A percentile compares a stretch with the other conserved stretches of the same genome.
Conservation (phyloP, 2,113 vertebrate genomes). For the Pluvialis apricaria region DNA sequence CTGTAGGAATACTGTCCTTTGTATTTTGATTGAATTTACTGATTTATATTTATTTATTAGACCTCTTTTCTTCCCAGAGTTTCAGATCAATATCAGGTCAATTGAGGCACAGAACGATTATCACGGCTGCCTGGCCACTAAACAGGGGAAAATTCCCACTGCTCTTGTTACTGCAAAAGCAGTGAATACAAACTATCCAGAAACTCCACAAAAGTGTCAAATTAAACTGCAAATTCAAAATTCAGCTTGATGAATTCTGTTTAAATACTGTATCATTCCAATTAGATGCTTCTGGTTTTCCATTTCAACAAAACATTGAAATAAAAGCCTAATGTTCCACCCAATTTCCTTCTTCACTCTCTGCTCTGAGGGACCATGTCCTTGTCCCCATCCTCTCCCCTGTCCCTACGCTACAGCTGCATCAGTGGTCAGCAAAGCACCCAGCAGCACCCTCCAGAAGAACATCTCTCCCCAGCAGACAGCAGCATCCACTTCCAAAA, state of each 20-base stretch:
- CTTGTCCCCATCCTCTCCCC: neutral
- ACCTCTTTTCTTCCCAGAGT: neutral
- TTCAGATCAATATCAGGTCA: neutral
- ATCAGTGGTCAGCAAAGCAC: neutral
- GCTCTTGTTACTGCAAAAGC: neutral
- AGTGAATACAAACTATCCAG: neutral
- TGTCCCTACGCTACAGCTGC: fast-evolving
- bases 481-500: neutral
- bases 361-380: neutral
- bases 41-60: conserved; percentile 39
- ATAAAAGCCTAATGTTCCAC: neutral
- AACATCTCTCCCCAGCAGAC: neutral
- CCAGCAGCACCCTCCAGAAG: neutral
- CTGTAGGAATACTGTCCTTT: neutral
- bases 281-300: neutral
- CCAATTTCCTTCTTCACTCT: neutral
- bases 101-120: neutral
- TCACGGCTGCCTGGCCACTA: neutral
- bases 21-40: neutral
- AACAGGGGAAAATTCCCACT: neutral
- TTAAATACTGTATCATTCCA: neutral
- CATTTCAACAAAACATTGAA: neutral
- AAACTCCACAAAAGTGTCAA: neutral
- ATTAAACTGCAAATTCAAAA: neutral
- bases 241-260: neutral